phyloP scores from a whole-genome alignment of 2,888 invertebrate genomes.

The Hololepta plana region DNA sequence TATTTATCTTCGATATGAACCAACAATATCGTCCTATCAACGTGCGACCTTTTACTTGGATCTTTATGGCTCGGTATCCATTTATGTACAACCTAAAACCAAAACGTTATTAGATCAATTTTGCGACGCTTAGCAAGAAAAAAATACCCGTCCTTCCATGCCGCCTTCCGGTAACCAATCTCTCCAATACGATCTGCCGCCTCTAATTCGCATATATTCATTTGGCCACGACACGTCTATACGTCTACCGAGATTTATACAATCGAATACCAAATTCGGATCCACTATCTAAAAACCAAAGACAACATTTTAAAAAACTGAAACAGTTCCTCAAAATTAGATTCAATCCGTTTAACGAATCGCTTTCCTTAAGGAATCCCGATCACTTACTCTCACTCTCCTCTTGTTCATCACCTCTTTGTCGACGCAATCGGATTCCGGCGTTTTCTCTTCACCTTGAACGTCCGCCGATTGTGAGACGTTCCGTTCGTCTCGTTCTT shows the following conservation, averaged over 20 bases:
- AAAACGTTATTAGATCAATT: constrained; percentile 1
- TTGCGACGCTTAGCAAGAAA: constrained; percentile 3
- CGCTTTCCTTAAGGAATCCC: no score
- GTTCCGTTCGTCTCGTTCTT: constrained; percentile 26
- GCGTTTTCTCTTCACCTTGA: constrained; percentile 17
- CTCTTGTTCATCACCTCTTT: constrained; percentile 32
- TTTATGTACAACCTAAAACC: constrained; percentile 62
- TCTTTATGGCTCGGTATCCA: constrained; percentile 91
- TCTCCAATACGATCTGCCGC: constrained; percentile 78
- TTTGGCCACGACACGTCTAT: constrained; percentile 95
- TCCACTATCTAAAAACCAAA: constrained; percentile 33
- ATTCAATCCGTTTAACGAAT: no score
- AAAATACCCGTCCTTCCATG: constrained; percentile 70
- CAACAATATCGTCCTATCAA: constrained; percentile 78
- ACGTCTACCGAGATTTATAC: constrained; percentile 73
- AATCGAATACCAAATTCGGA: constrained; percentile 67
- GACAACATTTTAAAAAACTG: constrained; percentile 4
- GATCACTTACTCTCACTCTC: constrained; percentile 29
- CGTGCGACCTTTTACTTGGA: constrained; percentile 70
- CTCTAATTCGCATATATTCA: constrained; percentile 69
- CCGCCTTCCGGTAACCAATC: constrained; percentile 80
- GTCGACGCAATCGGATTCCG: constrained; percentile 21
- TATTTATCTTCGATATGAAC: constrained; percentile 86
- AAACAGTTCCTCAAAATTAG: no score
- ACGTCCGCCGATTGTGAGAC: constrained; percentile 21